Percentiles rank a stretch among this genome's conserved stretches.
phyloP scores from a whole-genome alignment of 23 tunicate genomes.

The Phallusia fumigata region DNA sequence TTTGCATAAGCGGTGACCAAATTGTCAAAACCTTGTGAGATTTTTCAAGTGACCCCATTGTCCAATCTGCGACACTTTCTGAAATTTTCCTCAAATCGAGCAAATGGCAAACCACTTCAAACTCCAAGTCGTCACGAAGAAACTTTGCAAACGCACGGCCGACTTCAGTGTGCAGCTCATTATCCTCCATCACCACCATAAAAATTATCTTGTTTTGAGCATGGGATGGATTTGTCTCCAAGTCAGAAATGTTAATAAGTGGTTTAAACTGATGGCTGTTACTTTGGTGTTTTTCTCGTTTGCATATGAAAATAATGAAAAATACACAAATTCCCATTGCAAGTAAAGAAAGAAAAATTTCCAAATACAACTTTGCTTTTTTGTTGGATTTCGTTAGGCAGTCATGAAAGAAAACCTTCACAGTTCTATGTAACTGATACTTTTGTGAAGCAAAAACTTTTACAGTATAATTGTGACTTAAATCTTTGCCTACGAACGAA shows the following conservation, averaged over 20 bases:
- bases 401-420: not conserved
- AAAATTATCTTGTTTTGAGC: not conserved
- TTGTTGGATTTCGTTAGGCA: not conserved
- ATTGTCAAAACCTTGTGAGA: not conserved
- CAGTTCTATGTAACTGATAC: not conserved
- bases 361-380: not conserved
- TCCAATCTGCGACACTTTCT: not conserved
- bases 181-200: not conserved
- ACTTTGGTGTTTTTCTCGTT: not conserved
- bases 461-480: not conserved
- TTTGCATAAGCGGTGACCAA: not conserved
- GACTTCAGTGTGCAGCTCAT: not conserved
- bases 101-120: not conserved
- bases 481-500: not conserved
- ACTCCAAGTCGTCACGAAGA: not conserved
- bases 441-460: not conserved
- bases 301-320: not conserved
- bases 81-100: not conserved
- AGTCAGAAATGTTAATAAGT: not conserved
- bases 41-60: not conserved
- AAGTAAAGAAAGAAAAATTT: not conserved
- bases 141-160: not conserved
- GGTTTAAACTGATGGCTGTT: not conserved
- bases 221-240: not conserved
- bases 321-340: not conserved